Evolutionary conservation across 1,140 invertebrate genomes (phyloP).

Genomic region (Caenorhabditis tropicalis): DNA sequence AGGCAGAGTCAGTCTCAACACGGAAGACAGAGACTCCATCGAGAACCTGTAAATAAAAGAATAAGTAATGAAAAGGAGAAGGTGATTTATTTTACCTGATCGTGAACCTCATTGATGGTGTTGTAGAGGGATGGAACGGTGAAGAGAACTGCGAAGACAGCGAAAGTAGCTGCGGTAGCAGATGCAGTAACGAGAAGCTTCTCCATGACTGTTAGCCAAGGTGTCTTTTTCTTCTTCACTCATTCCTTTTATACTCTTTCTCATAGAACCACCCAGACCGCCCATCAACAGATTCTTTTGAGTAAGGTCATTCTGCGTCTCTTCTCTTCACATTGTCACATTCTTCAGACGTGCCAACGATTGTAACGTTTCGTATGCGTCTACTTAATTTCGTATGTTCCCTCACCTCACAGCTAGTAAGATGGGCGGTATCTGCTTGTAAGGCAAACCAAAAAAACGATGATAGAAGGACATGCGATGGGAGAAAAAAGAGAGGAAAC

Average conservation of each 20-base stretch:
- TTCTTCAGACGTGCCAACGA: slow-evolving; percentile 20
- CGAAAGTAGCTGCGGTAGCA: slow-evolving; percentile 17
- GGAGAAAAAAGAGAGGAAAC: not conserved
- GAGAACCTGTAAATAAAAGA: slow-evolving; percentile 25
- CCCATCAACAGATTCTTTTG: slow-evolving; percentile 17
- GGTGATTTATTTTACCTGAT: slow-evolving; percentile 51
- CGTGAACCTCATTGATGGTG: slow-evolving; percentile 60
- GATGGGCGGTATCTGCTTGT: slow-evolving; percentile 23
- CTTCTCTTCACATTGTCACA: not conserved
- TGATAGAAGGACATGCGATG: slow-evolving; percentile 28
- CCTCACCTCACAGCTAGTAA: not conserved
- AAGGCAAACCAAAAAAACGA: slow-evolving; percentile 18
- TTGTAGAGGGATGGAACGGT: slow-evolving; percentile 54
- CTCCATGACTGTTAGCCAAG: slow-evolving; percentile 28
- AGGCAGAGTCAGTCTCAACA: slow-evolving; percentile 60
- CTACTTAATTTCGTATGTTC: not conserved
- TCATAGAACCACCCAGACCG: slow-evolving; percentile 12
- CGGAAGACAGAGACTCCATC: slow-evolving; percentile 59
- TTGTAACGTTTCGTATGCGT: slow-evolving; percentile 23
- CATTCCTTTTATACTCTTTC: slow-evolving; percentile 5
- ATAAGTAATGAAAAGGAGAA: not conserved
- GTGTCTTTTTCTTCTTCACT: not conserved
- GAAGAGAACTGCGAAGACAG: slow-evolving; percentile 39
- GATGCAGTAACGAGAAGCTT: slow-evolving; percentile 19
- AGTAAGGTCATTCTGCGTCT: slow-evolving; percentile 34